Evolutionary conservation across 2,113 vertebrate genomes (phyloP).

Genomic region (Tapirus terrestris): DNA sequence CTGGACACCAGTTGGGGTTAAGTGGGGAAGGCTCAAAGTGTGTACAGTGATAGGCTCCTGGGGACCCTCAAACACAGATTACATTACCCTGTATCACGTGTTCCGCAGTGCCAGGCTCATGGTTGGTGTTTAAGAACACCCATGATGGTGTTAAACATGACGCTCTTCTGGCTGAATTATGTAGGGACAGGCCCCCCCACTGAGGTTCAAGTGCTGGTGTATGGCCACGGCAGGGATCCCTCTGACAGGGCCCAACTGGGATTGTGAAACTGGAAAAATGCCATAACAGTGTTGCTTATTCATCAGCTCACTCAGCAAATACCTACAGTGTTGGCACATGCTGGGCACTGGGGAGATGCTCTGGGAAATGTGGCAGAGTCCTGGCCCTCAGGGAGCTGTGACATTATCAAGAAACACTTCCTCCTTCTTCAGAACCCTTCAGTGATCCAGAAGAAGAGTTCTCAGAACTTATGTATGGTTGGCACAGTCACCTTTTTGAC

Average conservation of each 20-base stretch:
- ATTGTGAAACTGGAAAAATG: neutral
- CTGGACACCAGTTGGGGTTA: neutral
- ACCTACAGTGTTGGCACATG: neutral
- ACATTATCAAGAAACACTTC: neutral
- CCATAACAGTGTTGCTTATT: rapidly evolving
- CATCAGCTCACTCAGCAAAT: neutral
- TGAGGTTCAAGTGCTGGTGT: neutral
- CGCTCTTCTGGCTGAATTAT: neutral
- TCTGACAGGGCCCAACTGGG: neutral
- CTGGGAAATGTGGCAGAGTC: neutral
- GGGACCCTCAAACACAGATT: neutral
- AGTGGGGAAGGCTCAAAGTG: neutral
- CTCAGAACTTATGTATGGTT: neutral
- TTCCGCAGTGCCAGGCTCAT: rapidly evolving
- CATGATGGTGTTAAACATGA: neutral
- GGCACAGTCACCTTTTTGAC: neutral
- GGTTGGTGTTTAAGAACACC: neutral
- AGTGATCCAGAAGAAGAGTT: slow-evolving; percentile 3
- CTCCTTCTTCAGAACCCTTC: neutral
- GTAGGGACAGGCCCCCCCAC: neutral
- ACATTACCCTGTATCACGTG: neutral
- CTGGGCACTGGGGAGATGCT: neutral
- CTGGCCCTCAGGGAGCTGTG: neutral
- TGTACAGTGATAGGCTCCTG: neutral
- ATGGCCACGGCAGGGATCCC: neutral